phyloP scores from a whole-genome alignment of 2,113 vertebrate genomes.

The Aspiorhynchus laticeps region DNA sequence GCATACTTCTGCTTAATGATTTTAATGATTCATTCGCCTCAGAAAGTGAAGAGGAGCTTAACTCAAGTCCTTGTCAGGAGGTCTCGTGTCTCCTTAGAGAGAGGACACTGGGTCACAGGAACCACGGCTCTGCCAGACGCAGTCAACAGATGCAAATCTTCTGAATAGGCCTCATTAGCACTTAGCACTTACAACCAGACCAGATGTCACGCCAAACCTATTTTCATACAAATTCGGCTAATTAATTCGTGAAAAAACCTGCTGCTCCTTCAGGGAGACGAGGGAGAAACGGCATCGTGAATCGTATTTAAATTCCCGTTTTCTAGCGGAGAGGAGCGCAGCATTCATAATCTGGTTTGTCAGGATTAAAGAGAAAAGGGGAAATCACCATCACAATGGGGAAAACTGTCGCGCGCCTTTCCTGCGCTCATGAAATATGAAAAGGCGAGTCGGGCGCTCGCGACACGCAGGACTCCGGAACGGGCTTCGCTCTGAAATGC shows the following conservation, averaged over 20 bases:
- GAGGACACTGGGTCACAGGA: slow-evolving; percentile 48
- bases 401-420: slow-evolving; percentile 51
- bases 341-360: slow-evolving; percentile 68
- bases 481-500: slow-evolving; percentile 49
- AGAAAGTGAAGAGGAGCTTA: slow-evolving; percentile 32
- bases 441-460: slow-evolving; percentile 47
- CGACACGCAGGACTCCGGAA: slow-evolving; percentile 39
- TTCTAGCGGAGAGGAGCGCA: slow-evolving; percentile 52
- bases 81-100: slow-evolving; percentile 30
- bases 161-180: slow-evolving; percentile 67
- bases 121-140: slow-evolving; percentile 52
- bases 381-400: slow-evolving; percentile 68
- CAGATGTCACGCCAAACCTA: slow-evolving; percentile 68
- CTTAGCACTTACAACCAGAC: slow-evolving; percentile 63
- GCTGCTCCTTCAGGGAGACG: slow-evolving; percentile 47
- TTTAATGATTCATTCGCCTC: slow-evolving; percentile 14
- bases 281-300: slow-evolving; percentile 22
- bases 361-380: slow-evolving; percentile 62
- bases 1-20: neutral
- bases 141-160: slow-evolving; percentile 64
- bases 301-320: slow-evolving; percentile 60
- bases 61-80: slow-evolving; percentile 3
- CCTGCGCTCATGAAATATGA: slow-evolving; percentile 62
- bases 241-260: slow-evolving; percentile 64
- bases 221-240: slow-evolving; percentile 70